These are phyloP conservation scores for Conchocele bisecta DNA, from an alignment of 2,888 invertebrate genomes.

Conservation along the genomic window DNA sequence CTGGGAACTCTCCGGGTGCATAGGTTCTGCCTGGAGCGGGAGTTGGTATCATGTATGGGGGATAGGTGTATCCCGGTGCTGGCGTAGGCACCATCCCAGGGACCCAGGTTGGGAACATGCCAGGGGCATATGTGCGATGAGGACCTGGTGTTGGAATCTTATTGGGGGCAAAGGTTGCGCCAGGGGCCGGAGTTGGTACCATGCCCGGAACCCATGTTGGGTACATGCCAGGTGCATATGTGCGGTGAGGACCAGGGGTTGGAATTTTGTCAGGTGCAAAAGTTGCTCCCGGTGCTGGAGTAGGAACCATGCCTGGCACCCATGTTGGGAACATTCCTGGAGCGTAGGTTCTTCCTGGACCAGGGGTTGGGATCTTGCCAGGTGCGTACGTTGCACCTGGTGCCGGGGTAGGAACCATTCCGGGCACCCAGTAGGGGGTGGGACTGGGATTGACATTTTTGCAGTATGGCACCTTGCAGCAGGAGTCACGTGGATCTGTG, in stretches of 20 bases:
- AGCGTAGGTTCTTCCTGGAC: slow-evolving; percentile 42
- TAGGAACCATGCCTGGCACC: slow-evolving; percentile 37
- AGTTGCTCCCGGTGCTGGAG: slow-evolving; percentile 41
- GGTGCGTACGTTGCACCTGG: slow-evolving; percentile 55
- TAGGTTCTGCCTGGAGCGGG: slow-evolving; percentile 19
- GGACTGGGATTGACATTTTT: slow-evolving; percentile 24
- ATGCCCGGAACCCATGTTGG: slow-evolving; percentile 27
- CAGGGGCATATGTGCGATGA: slow-evolving; percentile 22
- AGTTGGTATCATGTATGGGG: slow-evolving; percentile 9
- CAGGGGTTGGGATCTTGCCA: slow-evolving; percentile 50
- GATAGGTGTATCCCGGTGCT: slow-evolving; percentile 15
- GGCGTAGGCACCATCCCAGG: slow-evolving; percentile 22
- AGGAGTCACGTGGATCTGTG: slow-evolving; percentile 61
- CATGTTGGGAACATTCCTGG: slow-evolving; percentile 47
- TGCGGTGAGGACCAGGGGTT: slow-evolving; percentile 14
- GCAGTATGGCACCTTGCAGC: slow-evolving; percentile 63
- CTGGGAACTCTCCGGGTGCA: slow-evolving; percentile 1
- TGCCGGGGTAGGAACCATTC: slow-evolving; percentile 8
- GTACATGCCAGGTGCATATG: slow-evolving; percentile 29
- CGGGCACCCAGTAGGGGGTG: slow-evolving; percentile 6
- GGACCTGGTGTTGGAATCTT: slow-evolving; percentile 6
- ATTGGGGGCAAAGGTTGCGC: slow-evolving; percentile 7
- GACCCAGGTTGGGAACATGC: slow-evolving; percentile 14
- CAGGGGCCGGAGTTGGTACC: slow-evolving; percentile 34
- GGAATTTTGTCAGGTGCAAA: slow-evolving; percentile 33